phyloP scores from a whole-genome alignment of 2,888 invertebrate genomes.

The Brenthis daphne region DNA sequence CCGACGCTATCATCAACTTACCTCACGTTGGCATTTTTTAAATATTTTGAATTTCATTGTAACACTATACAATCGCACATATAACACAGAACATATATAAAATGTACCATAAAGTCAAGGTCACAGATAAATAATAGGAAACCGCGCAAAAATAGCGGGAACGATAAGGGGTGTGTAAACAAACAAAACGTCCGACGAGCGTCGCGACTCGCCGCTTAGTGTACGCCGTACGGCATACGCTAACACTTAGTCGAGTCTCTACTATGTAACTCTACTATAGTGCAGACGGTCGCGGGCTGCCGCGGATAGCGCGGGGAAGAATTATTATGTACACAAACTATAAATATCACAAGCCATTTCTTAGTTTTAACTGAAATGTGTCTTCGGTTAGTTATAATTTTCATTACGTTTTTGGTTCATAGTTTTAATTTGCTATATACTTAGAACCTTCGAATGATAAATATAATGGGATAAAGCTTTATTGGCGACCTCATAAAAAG shows the following conservation, averaged over 20 bases:
- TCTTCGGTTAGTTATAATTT: not conserved
- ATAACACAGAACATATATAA: slow-evolving; percentile 40
- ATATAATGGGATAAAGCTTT: no score
- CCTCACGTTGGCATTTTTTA: slow-evolving; percentile 69
- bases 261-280: slow-evolving; percentile 2
- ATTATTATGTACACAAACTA: slow-evolving; percentile 32
- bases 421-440: no score
- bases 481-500: no score
- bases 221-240: slow-evolving; percentile 15
- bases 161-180: slow-evolving; percentile 28
- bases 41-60: slow-evolving; percentile 75
- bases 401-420: no score
- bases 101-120: slow-evolving; percentile 43
- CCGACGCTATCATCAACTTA: slow-evolving; percentile 44
- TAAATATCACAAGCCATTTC: slow-evolving; percentile 22
- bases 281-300: slow-evolving; percentile 3
- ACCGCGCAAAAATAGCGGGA: slow-evolving; percentile 42
- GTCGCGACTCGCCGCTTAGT: slow-evolving; percentile 40
- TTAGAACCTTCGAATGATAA: no score
- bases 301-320: slow-evolving; percentile 37
- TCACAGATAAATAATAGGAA: slow-evolving; percentile 45
- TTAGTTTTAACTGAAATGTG: not conserved
- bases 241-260: not conserved
- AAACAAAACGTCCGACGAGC: slow-evolving; percentile 37
- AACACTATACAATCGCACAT: slow-evolving; percentile 24